phyloP scores from a whole-genome alignment of 2,888 invertebrate species.

The Nematopogon swammerdamellus region DNA sequence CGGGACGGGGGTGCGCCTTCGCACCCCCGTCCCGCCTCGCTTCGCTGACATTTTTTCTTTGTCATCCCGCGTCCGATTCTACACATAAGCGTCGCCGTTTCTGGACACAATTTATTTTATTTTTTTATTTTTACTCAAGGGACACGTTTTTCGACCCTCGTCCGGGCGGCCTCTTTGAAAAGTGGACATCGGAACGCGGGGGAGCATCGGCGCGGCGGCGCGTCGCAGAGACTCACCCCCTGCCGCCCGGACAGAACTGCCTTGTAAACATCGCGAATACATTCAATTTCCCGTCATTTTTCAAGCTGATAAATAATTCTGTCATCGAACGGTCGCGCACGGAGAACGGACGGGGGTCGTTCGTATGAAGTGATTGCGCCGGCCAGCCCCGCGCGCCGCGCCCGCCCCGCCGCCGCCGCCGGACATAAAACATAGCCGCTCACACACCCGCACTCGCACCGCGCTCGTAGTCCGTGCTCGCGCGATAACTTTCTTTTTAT shows the following conservation, averaged over 20 bases:
- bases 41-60: slow-evolving; percentile 34
- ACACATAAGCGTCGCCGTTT: slow-evolving; percentile 9
- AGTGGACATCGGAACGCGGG: slow-evolving; percentile 58
- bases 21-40: slow-evolving; percentile 22
- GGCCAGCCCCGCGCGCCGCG: no score
- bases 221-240: no score
- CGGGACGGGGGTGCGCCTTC: no score
- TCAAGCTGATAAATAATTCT: slow-evolving; percentile 61
- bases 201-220: slow-evolving; percentile 22
- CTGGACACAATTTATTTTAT: slow-evolving; percentile 41
- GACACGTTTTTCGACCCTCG: slow-evolving; percentile 57
- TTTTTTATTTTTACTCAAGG: slow-evolving; percentile 54
- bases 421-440: neutral
- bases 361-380: slow-evolving; percentile 56
- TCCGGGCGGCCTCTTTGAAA: slow-evolving; percentile 57
- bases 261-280: slow-evolving; percentile 60
- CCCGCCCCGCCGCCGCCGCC: slow-evolving; percentile 20
- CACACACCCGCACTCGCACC: slow-evolving; percentile 21
- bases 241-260: slow-evolving; percentile 41
- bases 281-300: slow-evolving; percentile 61
- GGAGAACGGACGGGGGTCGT: slow-evolving; percentile 43
- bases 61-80: slow-evolving; percentile 39
- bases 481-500: slow-evolving; percentile 57
- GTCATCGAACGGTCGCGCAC: slow-evolving; percentile 44
- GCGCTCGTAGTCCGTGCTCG: slow-evolving; percentile 26